These are phyloP conservation scores for Campopleginae sp. DNA, from an alignment of 2,888 invertebrate species.

Conservation along the genomic window DNA sequence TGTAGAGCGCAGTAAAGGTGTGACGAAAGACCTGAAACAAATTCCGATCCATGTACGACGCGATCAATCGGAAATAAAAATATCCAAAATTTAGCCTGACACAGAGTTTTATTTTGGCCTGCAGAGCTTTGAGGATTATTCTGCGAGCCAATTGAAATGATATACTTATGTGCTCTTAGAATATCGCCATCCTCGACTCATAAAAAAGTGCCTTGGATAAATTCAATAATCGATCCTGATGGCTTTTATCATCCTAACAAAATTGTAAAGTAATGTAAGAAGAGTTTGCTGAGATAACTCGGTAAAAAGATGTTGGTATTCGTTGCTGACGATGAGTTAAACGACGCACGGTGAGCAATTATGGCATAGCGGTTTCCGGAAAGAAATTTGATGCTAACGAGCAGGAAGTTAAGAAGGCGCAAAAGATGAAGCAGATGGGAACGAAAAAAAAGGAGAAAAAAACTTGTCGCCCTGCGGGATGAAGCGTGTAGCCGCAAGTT, in stretches of 20 bases:
- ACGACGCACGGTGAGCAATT: constrained; percentile 39
- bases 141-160: too few relatives aligned
- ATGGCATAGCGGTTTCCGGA: constrained; percentile 41
- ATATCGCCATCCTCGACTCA: too few relatives aligned
- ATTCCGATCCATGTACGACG: constrained; percentile 41
- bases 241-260: constrained; percentile 20
- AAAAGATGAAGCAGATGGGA: not conserved
- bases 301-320: constrained; percentile 21
- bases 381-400: constrained; percentile 28
- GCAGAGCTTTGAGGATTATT: too few relatives aligned
- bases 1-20: constrained; percentile 95
- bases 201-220: constrained; percentile 10
- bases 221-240: constrained; percentile 24
- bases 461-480: constrained; percentile 37
- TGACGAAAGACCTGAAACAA: constrained; percentile 92
- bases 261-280: constrained; percentile 31
- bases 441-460: constrained; percentile 20
- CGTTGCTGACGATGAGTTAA: constrained; percentile 13
- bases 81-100: too few relatives aligned
- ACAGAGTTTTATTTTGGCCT: too few relatives aligned
- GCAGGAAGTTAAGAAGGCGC: constrained; percentile 30
- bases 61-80: too few relatives aligned
- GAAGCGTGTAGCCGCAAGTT: not conserved
- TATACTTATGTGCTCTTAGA: too few relatives aligned
- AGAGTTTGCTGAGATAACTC: constrained; percentile 8